Evolutionary conservation across 2,113 vertebrate genomes (phyloP).

Genomic region (Sebastes fasciatus): DNA sequence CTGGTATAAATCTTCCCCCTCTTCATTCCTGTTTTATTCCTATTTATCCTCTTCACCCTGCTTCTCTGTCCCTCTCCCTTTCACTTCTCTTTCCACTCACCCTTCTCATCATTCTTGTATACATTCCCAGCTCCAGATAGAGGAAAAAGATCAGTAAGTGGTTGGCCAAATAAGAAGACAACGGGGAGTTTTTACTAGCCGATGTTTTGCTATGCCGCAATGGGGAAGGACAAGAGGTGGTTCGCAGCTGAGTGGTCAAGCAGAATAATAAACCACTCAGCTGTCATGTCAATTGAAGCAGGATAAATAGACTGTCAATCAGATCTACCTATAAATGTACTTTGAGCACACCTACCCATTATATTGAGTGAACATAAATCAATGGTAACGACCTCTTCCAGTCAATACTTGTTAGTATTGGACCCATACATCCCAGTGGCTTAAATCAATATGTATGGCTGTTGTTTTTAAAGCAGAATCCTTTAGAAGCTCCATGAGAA

Average conservation of each 20-base stretch:
- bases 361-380: constrained; percentile 80
- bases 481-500: constrained; percentile 56
- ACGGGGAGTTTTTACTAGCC: constrained; percentile 47
- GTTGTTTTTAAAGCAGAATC: constrained; percentile 69
- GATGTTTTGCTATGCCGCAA: constrained; percentile 34
- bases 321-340: constrained; percentile 69
- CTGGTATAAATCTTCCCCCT: constrained; percentile 71
- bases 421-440: constrained; percentile 65
- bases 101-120: constrained; percentile 15
- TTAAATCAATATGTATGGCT: constrained; percentile 72
- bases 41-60: constrained; percentile 33
- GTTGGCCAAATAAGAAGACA: constrained; percentile 27
- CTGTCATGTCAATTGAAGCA: constrained; percentile 77
- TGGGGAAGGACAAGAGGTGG: constrained; percentile 49
- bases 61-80: constrained; percentile 23
- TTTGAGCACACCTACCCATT: constrained; percentile 76
- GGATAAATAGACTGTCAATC: constrained; percentile 79
- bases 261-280: constrained; percentile 77
- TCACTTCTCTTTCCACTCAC: constrained; percentile 15
- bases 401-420: constrained; percentile 79
- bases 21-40: constrained; percentile 48
- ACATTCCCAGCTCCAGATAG: neutral
- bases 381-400: constrained; percentile 67
- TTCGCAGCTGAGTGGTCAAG: constrained; percentile 71
- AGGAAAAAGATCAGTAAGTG: constrained; percentile 40